Evolutionary conservation across 2,113 vertebrate genomes (phyloP), one percentile per base, ranked within the genome.

Genomic region (Eclectus roratus): DNA sequence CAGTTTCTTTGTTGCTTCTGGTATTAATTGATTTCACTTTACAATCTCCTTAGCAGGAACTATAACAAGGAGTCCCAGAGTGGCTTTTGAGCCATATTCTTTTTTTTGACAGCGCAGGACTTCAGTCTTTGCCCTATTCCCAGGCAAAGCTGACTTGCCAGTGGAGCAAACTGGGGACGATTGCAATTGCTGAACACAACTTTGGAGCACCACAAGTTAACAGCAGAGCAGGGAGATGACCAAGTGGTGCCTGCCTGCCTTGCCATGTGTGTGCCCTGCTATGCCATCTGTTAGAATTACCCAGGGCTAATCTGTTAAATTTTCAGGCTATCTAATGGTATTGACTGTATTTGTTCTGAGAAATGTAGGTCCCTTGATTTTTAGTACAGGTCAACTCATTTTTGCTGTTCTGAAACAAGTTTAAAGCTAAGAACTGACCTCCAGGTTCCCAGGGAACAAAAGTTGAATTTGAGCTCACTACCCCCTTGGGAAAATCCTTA

Each of bases 241-340:
- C 89, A 91, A 95, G 84, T 56, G 52, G 19, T 78, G 50, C 72
- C 64, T 88, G 68, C 44, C 55, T 68, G 69, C 85, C 91, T 31
- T 86, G 76, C 90, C 90, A 64, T 91, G 76, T 80, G 85, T 58
- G 53, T 78, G 35, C 46, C 60, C 68, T 93, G 71, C 68, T 33
- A 5, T 47, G 47, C 94, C 96, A 96, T 94, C 92, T 96, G 91
- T 89, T 85, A 94, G 37, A 28, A 31, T 82, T 65, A 83, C 86
- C 56, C 33, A 49, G 53, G 73, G 92, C 88, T 90, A 86, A 88
- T 85, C 76, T 78, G 31, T 82, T 88, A 72, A 8, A 23, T 89
- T 95, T 92, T 96, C 44, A 76, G 88, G 80, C 56, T 61, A 64
- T 68, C 69, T 84, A 74, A 79, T 64, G 13, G 41, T 49, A 43